phyloP scores from a whole-genome alignment of 2,888 invertebrate genomes.

The Galerucella calmariensis region DNA sequence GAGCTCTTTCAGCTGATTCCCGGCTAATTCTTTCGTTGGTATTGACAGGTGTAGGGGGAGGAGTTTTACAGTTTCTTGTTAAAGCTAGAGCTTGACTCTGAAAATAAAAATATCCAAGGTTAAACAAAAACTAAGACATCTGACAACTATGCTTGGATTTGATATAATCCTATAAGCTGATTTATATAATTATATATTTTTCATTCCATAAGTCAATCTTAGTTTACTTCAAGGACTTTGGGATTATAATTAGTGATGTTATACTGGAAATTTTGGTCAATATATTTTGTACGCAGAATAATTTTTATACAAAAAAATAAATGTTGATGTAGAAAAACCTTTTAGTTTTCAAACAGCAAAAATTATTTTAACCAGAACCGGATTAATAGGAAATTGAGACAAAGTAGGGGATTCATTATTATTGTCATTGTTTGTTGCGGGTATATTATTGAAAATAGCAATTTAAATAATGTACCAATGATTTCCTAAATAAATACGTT shows the following conservation, averaged over 20 bases:
- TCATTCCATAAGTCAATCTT: slow-evolving; percentile 4
- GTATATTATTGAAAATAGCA: not conserved
- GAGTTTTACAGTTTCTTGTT: slow-evolving; percentile 68
- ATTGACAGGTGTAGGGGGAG: slow-evolving; percentile 58
- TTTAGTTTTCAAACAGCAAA: not conserved
- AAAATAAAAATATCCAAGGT: slow-evolving; percentile 50
- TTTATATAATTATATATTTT: slow-evolving; percentile 15
- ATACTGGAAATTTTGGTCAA: not conserved
- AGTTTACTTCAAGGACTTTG: not conserved
- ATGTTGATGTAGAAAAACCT: too few species aligned
- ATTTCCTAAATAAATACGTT: not conserved
- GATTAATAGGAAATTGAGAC: too few species aligned
- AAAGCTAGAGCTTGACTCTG: slow-evolving; percentile 77
- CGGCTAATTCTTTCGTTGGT: slow-evolving; percentile 62
- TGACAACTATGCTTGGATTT: slow-evolving; percentile 5
- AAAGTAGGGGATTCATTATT: too few species aligned
- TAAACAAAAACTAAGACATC: not conserved
- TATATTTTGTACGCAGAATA: not conserved
- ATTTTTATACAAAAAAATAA: not conserved
- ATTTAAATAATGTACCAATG: not conserved
- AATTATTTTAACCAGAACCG: not conserved
- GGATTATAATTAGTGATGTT: not conserved
- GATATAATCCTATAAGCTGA: slow-evolving; percentile 3
- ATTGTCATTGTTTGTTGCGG: not conserved
- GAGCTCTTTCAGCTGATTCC: slow-evolving; percentile 68